Percentiles rank a stretch among this genome's conserved stretches.
These are phyloP conservation scores for Trichonephila clavipes DNA, from an alignment of 1,140 invertebrate genomes.

Conservation along the genomic window DNA sequence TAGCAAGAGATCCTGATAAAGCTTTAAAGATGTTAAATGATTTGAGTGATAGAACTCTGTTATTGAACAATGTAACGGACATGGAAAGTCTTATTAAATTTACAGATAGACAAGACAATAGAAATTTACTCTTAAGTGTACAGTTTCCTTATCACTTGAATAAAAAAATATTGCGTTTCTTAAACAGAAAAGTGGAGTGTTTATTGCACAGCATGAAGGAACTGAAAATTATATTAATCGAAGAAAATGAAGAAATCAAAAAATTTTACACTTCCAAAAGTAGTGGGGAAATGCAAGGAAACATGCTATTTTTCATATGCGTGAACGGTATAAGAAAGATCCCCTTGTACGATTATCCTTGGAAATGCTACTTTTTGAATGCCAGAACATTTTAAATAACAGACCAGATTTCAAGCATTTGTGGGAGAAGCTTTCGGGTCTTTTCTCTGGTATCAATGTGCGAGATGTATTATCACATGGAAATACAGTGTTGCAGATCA, in stretches of 20 bases:
- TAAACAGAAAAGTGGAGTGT: neutral
- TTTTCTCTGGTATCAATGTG: neutral
- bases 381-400: neutral
- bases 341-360: neutral
- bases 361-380: neutral
- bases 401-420: neutral
- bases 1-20: no score
- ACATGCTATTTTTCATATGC: neutral
- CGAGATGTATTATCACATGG: neutral
- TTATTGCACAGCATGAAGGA: neutral
- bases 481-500: neutral
- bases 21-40: no score
- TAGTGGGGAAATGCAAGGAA: neutral
- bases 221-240: neutral
- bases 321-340: neutral
- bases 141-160: neutral
- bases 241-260: neutral
- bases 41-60: no score
- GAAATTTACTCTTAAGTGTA: neutral
- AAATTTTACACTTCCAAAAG: neutral
- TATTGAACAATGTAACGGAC: neutral
- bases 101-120: neutral
- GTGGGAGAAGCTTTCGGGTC: neutral
- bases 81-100: neutral
- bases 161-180: neutral